Base-by-base conservation (phyloP, 2,797 vertebrate genomes). In the Petrocephalus schoutedeni region DNA sequence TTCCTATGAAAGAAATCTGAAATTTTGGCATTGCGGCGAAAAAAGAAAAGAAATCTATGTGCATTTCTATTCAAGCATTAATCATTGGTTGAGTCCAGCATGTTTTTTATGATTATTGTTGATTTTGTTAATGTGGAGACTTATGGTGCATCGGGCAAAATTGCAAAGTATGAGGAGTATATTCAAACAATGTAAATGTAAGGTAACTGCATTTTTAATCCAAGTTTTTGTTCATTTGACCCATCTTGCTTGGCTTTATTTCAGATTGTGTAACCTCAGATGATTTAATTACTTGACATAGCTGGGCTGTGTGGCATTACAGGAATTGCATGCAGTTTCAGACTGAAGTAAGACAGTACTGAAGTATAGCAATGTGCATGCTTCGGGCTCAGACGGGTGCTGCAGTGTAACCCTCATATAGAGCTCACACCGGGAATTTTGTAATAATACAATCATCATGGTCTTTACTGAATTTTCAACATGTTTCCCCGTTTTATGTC, bases 241-340 rank as follows among this genome's bases (percentile, higher is more conserved):
- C 53, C 3, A 45, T 41, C 14, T 23, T 59, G 28, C 4, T 32
- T 86, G 12, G 89, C 92, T 92, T 90, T 90, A 88, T 91, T 91
- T 86, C 89, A 89, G 77, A 86, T 90, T 88, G 91, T 89, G 87
- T 91, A 88, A 82, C 87, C 85, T 88, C 56, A 8, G 23, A 85
- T 10, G 1, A 54, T 16, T 56, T 56, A 88, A 89, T 89, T 92
- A 88, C 89, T 90, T 90, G 88, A 58, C 89, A 58, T 32, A 49
- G 87, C 61, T 84, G 41, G 36, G 19, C 84, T 86, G 10, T 85
- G 21, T 74, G 64, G 74, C 57, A 58, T 88, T 86, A 21, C 7
- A 5, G 61, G 51, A 61, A 49, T 23, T 58, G 10, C 21, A 14
- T n/a, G 6, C 16, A 82, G 57, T 23, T 54, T 51, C 19, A 71